Evolutionary conservation across 2,888 invertebrate species (phyloP), one percentile per base, ranked within the genome.

Genomic region (Drosophila acutilabella): DNA sequence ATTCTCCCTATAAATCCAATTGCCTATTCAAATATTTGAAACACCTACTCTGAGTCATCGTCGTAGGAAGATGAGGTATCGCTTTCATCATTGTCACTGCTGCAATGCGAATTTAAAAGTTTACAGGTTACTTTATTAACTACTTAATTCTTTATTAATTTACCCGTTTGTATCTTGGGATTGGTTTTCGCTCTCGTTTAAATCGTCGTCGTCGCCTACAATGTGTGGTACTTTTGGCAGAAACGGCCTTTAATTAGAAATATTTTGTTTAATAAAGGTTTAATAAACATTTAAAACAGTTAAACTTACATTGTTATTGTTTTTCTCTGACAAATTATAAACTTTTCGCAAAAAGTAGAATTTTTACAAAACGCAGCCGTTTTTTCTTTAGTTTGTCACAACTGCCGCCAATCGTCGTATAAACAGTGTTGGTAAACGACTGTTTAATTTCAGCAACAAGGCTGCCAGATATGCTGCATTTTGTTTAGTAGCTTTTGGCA

Each of bases 161-260:
- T 53, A 71, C 52, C 7, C 44, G 23, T 41, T 50, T 10, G 20
- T 0, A 7, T 20, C 51, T 47, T 65, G 40, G 18, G 33, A 13
- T 11, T 26, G 33, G 18, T 41, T 57, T 10, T 64, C 44, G 0
- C 0, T 8, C 2, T 71, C 60, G 33, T 2, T 36, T 1, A 16
- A 11, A 6, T 58, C 67, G 16, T 69, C 69, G 6, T 83, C 80
- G 7, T 81, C 83, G 0, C 71, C 83, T n/a, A 81, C 81, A 58
- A 83, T 65, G 10, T 81, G 73, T 0, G 57, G 70, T 0, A 77
- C 52, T 5, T 40, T 42, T 2, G 65, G 64, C 20, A 36, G 1
- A 16, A 57, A 48, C 0, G 78, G 66, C 80, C 80, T 80, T 48
- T 38, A 13, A 40, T 5, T 30, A 36, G 30, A 16, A 26, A 11